Conservation (phyloP, 1,140 invertebrate genomes). For the Pseudomyrmex sp. region DNA sequence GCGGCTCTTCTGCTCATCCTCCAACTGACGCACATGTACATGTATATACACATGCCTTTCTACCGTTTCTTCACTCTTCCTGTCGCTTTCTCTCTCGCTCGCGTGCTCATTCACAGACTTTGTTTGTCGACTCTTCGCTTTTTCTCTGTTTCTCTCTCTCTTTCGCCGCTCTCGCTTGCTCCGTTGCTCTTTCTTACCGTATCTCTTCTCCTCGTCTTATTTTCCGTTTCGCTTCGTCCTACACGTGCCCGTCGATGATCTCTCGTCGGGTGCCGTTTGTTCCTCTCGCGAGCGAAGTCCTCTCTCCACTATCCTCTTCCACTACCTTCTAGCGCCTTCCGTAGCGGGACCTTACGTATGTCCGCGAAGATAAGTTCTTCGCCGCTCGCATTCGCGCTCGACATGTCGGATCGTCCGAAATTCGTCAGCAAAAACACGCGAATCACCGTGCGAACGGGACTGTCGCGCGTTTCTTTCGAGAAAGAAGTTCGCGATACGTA, state of each 20-base stretch:
- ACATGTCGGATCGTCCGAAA: slow-evolving; percentile 60
- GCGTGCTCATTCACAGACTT: slow-evolving; percentile 24
- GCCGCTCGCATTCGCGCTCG: slow-evolving; percentile 58
- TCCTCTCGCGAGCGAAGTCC: slow-evolving; percentile 23
- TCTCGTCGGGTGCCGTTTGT: slow-evolving; percentile 50
- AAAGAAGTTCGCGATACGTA: slow-evolving; percentile 21
- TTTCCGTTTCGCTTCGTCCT: slow-evolving; percentile 1
- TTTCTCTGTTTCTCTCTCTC: slow-evolving; percentile 4
- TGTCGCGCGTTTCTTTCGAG: neutral
- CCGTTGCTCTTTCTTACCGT: no score
- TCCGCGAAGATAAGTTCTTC: slow-evolving; percentile 40
- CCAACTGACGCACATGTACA: neutral
- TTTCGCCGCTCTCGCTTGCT: neutral
- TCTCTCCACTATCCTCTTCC: slow-evolving; percentile 54
- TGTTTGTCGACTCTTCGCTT: neutral
- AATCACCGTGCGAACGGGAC: neutral
- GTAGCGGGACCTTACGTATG: slow-evolving; percentile 43
- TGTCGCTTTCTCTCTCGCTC: slow-evolving; percentile 31
- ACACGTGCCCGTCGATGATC: slow-evolving; percentile 29
- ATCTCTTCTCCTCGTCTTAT: neutral
- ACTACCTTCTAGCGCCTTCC: slow-evolving; percentile 26
- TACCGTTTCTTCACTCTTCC: slow-evolving; percentile 26
- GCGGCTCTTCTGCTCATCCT: neutral
- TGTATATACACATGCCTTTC: neutral
- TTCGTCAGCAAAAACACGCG: slow-evolving; percentile 42